Conservation (phyloP, 2,797 vertebrate genomes). For the Onychomys torridus region DNA sequence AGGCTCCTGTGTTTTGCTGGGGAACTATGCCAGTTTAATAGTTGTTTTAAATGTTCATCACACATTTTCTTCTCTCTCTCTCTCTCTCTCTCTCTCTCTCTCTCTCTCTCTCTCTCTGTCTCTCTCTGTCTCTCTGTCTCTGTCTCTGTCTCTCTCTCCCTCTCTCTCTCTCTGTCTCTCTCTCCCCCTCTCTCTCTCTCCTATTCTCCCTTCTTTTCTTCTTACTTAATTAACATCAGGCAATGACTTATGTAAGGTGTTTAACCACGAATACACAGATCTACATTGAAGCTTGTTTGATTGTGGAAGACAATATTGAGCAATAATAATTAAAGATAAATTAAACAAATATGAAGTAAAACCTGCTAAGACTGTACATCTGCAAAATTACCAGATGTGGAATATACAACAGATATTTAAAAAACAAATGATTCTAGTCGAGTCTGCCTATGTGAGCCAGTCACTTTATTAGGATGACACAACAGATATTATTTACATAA, state of each 20-base stretch:
- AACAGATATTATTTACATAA: not conserved
- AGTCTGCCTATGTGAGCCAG: not conserved
- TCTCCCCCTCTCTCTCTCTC: no score
- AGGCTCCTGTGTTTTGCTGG: constrained; percentile 31
- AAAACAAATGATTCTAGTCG: not conserved
- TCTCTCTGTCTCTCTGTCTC: not conserved
- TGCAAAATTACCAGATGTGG: not conserved
- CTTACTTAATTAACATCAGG: not conserved
- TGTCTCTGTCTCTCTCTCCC: no score
- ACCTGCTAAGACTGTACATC: not conserved
- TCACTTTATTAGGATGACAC: not conserved
- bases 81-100: not conserved
- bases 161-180: no score
- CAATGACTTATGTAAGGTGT: constrained; percentile 23
- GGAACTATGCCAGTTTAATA: constrained; percentile 51
- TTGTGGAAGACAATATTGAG: not conserved
- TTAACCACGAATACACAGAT: not conserved
- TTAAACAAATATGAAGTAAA: not conserved
- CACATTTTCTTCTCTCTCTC: not conserved
- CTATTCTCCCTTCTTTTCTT: not conserved
- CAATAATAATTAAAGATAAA: not conserved
- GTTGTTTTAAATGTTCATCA: constrained; percentile 39
- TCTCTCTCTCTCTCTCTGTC: no score
- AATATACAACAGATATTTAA: not conserved
- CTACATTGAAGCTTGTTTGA: not conserved